Evolutionary conservation across 2,113 vertebrate genomes (phyloP).

Genomic region (Eulemur macaco): DNA sequence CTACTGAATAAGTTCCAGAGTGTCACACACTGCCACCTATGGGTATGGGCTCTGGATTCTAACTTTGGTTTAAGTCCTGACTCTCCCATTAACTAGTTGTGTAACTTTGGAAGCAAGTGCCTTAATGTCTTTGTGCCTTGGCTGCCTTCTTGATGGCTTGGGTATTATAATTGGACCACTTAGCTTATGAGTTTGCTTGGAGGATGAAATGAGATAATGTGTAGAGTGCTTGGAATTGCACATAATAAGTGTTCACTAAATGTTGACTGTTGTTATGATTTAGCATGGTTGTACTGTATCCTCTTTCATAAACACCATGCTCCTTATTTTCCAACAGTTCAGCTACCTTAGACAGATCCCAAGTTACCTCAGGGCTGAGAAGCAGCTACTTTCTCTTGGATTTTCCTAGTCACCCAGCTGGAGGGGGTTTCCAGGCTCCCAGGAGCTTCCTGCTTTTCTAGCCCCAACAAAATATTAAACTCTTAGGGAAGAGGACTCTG

Average conservation of each 20-base stretch:
- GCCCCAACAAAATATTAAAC: not conserved
- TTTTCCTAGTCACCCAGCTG: not conserved
- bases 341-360: not conserved
- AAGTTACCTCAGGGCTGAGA: not conserved
- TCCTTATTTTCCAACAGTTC: not conserved
- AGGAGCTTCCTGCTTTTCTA: not conserved
- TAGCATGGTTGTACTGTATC: not conserved
- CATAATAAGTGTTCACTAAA: not conserved
- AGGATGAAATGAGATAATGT: not conserved
- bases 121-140: not conserved
- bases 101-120: constrained; percentile 1
- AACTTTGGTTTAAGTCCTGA: not conserved
- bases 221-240: not conserved
- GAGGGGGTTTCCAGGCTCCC: not conserved
- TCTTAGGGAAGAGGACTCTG: not conserved
- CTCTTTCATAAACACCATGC: not conserved
- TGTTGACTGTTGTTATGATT: not conserved
- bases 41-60: not conserved
- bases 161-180: not conserved
- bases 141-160: not conserved
- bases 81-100: not conserved
- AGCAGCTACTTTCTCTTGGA: not conserved
- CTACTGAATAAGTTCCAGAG: not conserved
- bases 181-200: not conserved
- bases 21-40: not conserved